These are phyloP conservation scores for Hermaeophaga mercurialis DNA, from an alignment of 2,888 invertebrate species.

Conservation along the genomic window DNA sequence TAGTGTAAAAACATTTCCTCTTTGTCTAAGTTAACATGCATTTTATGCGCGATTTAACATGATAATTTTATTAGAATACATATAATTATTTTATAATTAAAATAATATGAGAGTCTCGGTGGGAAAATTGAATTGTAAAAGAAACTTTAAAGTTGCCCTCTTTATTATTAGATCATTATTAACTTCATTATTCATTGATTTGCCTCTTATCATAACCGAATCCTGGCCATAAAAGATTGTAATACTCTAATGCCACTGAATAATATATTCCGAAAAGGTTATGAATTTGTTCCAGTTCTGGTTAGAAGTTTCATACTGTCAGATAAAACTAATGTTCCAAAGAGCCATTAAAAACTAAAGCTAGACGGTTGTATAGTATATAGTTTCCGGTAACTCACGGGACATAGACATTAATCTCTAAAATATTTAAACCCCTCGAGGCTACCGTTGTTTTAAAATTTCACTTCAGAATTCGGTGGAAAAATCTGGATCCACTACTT, in stretches of 20 bases:
- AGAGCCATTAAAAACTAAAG: constrained; percentile 10
- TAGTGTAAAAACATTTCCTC: too few relatives aligned
- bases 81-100: too few relatives aligned
- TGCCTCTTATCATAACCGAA: too few relatives aligned
- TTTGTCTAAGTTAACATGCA: too few relatives aligned
- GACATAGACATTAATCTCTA: constrained; percentile 11
- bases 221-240: too few relatives aligned
- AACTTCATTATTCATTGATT: too few relatives aligned
- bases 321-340: constrained; percentile 2
- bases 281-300: not conserved
- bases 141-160: too few relatives aligned
- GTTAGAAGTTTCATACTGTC: not conserved
- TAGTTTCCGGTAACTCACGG: not conserved
- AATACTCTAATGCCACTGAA: not conserved
- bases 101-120: too few relatives aligned
- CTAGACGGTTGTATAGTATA: constrained; percentile 1
- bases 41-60: too few relatives aligned
- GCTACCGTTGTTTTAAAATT: not conserved
- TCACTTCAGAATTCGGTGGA: not conserved
- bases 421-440: constrained; percentile 8
- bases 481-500: not conserved
- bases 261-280: not conserved
- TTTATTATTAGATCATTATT: too few relatives aligned
- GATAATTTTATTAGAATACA: too few relatives aligned
- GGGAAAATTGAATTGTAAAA: too few relatives aligned